Evolutionary conservation across 2,113 vertebrate genomes (phyloP).

Genomic region (Spilogale gracilis): DNA sequence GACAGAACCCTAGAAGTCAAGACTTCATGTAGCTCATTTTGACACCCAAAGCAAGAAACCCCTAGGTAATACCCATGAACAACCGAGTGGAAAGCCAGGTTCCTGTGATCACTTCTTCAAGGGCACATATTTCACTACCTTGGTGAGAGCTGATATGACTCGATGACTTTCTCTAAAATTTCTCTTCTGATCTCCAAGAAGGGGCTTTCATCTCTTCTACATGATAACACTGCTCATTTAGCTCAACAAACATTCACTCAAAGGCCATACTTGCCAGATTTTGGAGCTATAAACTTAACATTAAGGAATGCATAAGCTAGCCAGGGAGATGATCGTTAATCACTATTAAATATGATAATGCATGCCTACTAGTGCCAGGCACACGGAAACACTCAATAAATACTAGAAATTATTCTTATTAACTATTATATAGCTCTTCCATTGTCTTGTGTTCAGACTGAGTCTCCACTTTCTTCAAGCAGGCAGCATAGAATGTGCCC

Average conservation of each 20-base stretch:
- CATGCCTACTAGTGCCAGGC: background rate
- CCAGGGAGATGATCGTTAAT: slow-evolving; percentile 15
- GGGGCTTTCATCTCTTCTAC: background rate
- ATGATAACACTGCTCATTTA: background rate
- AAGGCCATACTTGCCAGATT: background rate
- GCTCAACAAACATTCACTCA: background rate
- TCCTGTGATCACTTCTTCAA: background rate
- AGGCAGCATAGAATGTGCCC: background rate
- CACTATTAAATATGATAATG: slow-evolving; percentile 9
- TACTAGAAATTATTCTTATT: slow-evolving; percentile 5
- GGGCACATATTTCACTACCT: background rate
- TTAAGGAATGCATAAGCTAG: background rate
- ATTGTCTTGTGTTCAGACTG: background rate
- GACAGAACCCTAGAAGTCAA: background rate
- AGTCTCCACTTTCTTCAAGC: background rate
- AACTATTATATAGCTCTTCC: background rate
- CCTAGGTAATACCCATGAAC: background rate
- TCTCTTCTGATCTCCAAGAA: background rate
- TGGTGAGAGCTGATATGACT: background rate
- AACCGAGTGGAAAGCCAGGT: background rate
- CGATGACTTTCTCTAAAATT: background rate
- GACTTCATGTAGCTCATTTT: background rate
- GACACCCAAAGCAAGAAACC: background rate
- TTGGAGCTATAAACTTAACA: background rate
- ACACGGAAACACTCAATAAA: background rate